Conservation (phyloP, 2,888 invertebrate species). For the Tetropium fuscum region DNA sequence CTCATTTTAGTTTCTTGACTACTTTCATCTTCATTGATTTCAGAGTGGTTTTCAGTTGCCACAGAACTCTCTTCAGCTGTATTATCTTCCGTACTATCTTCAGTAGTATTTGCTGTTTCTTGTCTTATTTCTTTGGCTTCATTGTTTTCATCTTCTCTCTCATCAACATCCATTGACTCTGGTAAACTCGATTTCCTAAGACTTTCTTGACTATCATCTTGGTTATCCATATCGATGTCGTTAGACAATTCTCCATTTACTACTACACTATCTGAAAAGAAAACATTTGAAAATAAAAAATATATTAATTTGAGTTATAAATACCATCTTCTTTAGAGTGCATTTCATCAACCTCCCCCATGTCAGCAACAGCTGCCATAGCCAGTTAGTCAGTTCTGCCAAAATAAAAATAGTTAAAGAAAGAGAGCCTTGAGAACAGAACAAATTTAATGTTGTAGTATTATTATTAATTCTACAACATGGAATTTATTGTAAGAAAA, state of each 20-base stretch:
- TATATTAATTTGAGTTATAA: constrained; percentile 7
- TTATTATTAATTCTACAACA: no score
- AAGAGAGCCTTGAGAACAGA: neutral
- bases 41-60: constrained; percentile 29
- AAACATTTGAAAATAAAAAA: neutral
- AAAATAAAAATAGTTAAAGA: constrained; percentile 33
- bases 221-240: constrained; percentile 51
- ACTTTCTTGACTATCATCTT: constrained; percentile 48
- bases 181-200: constrained; percentile 40
- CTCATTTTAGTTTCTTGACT: constrained; percentile 44
- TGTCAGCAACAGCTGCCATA: constrained; percentile 64
- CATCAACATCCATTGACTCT: constrained; percentile 57
- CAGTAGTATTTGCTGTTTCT: constrained; percentile 18
- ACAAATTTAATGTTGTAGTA: no score
- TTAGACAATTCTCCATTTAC: constrained; percentile 60
- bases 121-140: constrained; percentile 25
- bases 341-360: constrained; percentile 65
- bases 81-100: constrained; percentile 26
- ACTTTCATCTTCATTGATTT: constrained; percentile 39
- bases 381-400: constrained; percentile 51
- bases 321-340: constrained; percentile 62
- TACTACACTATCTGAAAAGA: constrained; percentile 47
- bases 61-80: constrained; percentile 30
- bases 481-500: no score
- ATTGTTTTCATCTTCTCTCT: constrained; percentile 36